Percentiles rank a stretch among this genome's conserved stretches.
phyloP scores from a whole-genome alignment of 2,888 invertebrate species.

The Iphiclides podalirius region DNA sequence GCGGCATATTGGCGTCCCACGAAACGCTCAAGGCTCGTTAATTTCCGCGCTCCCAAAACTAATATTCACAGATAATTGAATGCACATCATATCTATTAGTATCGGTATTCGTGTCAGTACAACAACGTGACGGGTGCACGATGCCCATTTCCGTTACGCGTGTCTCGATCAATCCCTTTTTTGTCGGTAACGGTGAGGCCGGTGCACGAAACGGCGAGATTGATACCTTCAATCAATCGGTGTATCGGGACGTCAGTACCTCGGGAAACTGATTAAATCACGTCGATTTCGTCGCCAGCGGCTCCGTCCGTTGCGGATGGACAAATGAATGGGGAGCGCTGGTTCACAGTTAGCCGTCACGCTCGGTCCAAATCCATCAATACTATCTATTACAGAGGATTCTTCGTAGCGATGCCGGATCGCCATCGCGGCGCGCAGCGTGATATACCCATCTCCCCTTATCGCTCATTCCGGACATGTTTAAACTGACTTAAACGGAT shows the following conservation, averaged over 20 bases:
- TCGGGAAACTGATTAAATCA: conserved; percentile 73
- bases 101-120: conserved; percentile 70
- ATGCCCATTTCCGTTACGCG: conserved; percentile 74
- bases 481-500: no score
- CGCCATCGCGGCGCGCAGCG: conserved; percentile 13
- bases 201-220: conserved; percentile 75
- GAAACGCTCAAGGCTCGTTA: conserved; percentile 42
- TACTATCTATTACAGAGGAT: conserved; percentile 41
- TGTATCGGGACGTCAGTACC: conserved; percentile 62
- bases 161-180: conserved; percentile 72
- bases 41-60: conserved; percentile 46
- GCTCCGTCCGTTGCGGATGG: no score
- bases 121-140: conserved; percentile 63
- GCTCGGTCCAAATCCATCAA: conserved; percentile 57
- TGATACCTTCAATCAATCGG: conserved; percentile 73
- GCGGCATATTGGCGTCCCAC: not conserved
- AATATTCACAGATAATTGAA: conserved; percentile 62
- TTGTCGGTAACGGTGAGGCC: conserved; percentile 71
- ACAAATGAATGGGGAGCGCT: conserved; percentile 62
- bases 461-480: conserved; percentile 8
- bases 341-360: conserved; percentile 64
- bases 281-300: conserved; percentile 62
- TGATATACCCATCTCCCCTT: conserved; percentile 12
- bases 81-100: conserved; percentile 54
- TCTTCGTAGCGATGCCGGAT: conserved; percentile 25